Evolutionary conservation across 2,888 invertebrate genomes (phyloP).

Genomic region (Pyrrhia umbra): DNA sequence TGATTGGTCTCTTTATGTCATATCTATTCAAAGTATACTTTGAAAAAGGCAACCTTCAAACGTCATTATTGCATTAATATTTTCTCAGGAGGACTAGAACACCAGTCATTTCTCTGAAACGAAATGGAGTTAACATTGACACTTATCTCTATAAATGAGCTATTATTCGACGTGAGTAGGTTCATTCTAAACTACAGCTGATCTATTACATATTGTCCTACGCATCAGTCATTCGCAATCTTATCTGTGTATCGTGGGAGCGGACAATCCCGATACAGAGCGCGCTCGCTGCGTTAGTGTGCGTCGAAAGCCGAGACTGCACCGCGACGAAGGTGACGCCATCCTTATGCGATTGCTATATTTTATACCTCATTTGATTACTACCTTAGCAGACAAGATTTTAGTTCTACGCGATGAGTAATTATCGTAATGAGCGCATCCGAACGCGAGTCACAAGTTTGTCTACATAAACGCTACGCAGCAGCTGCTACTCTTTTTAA

Average conservation of each 20-base stretch:
- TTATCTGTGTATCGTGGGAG: slow-evolving; percentile 88
- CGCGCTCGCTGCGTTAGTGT: slow-evolving; percentile 69
- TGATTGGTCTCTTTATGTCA: slow-evolving; percentile 28
- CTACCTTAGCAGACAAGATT: slow-evolving; percentile 57
- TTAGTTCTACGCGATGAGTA: slow-evolving; percentile 54
- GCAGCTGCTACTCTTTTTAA: slow-evolving; percentile 45
- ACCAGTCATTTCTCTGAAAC: slow-evolving; percentile 70
- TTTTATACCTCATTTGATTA: slow-evolving; percentile 65
- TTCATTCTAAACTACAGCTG: slow-evolving; percentile 78
- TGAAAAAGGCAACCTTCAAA: slow-evolving; percentile 30
- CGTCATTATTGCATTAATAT: slow-evolving; percentile 63
- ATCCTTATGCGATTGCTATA: slow-evolving; percentile 62
- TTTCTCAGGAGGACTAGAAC: slow-evolving; percentile 69
- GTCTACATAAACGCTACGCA: slow-evolving; percentile 24
- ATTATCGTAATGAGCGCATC: slow-evolving; percentile 54
- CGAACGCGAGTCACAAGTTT: slow-evolving; percentile 49
- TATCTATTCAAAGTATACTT: slow-evolving; percentile 1
- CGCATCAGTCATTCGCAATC: slow-evolving; percentile 87
- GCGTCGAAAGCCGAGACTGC: slow-evolving; percentile 51
- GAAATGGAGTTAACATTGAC: slow-evolving; percentile 77
- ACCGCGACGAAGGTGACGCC: slow-evolving; percentile 55
- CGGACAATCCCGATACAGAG: slow-evolving; percentile 68
- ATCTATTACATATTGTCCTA: slow-evolving; percentile 88
- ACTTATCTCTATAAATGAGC: slow-evolving; percentile 87
- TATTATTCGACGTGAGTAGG: slow-evolving; percentile 78